phyloP scores from a whole-genome alignment of 92 coral and sea anemone genomes.

The Actinernus sp. region DNA sequence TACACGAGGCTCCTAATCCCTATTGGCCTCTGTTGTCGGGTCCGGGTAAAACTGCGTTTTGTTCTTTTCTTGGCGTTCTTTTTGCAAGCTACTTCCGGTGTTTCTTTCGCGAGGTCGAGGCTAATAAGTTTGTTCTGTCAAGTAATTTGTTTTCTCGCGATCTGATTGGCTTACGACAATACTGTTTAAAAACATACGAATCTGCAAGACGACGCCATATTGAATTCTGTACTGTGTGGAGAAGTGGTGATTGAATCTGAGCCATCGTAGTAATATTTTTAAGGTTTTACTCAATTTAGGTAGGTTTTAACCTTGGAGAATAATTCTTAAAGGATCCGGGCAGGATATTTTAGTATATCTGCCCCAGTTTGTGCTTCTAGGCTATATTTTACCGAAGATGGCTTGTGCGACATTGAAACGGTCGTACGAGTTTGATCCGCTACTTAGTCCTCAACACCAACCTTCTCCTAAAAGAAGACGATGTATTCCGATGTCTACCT shows the following conservation, averaged over 20 bases:
- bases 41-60: too few species aligned
- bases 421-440: slow-evolving; percentile 97
- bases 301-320: not conserved
- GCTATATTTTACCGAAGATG: slow-evolving; percentile 51
- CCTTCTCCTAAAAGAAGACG: slow-evolving; percentile 97
- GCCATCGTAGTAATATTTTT: slow-evolving; percentile 12
- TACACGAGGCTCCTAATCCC: too few species aligned
- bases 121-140: too few species aligned
- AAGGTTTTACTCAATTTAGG: not conserved
- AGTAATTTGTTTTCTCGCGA: too few species aligned
- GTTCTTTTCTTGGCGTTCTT: too few species aligned
- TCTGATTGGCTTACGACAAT: slow-evolving; percentile 34
- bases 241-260: slow-evolving; percentile 11
- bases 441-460: slow-evolving; percentile 96
- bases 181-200: slow-evolving; percentile 36
- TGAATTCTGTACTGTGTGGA: not conserved
- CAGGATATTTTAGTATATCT: slow-evolving; percentile 21
- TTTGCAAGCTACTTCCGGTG: too few species aligned
- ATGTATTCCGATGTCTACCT: slow-evolving; percentile 76
- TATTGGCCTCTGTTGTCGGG: too few species aligned
- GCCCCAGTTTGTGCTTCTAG: not conserved
- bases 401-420: slow-evolving; percentile 99
- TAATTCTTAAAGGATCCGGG: not conserved
- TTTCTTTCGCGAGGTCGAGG: too few species aligned
- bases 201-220: slow-evolving; percentile 43